phyloP scores from a whole-genome alignment of 2,888 invertebrate genomes.

The Trichacis sp. region DNA sequence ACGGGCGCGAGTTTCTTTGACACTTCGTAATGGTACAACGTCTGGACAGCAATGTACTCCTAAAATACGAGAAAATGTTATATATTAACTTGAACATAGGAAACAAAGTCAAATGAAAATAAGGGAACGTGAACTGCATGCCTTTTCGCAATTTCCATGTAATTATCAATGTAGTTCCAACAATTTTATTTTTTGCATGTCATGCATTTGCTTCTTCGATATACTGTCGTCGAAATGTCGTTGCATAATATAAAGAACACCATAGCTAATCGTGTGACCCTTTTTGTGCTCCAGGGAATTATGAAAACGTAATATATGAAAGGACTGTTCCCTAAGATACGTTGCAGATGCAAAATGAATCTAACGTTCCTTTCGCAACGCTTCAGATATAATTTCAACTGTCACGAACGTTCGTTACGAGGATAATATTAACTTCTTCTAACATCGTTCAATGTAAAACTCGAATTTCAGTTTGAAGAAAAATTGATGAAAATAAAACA shows the following conservation, averaged over 20 bases:
- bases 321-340: constrained; percentile 35
- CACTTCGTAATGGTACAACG: constrained; percentile 57
- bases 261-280: not conserved
- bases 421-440: no score
- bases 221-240: constrained; percentile 28
- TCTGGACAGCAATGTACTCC: constrained; percentile 27
- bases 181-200: constrained; percentile 32
- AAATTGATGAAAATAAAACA: no score
- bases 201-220: constrained; percentile 22
- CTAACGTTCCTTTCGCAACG: constrained; percentile 7
- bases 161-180: constrained; percentile 34
- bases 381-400: not conserved
- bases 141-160: constrained; percentile 33
- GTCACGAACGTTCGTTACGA: not conserved
- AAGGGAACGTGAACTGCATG: constrained; percentile 29
- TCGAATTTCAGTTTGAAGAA: no score
- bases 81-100: constrained; percentile 38
- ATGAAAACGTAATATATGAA: constrained; percentile 8
- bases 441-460: no score
- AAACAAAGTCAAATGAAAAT: constrained; percentile 30
- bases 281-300: not conserved
- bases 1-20: constrained; percentile 49
- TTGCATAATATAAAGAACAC: not conserved
- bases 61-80: constrained; percentile 32
- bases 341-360: constrained; percentile 34